These are phyloP conservation scores for Gnathonemus longibarbis DNA, from an alignment of 2,113 vertebrate species.

Conservation along the genomic window DNA sequence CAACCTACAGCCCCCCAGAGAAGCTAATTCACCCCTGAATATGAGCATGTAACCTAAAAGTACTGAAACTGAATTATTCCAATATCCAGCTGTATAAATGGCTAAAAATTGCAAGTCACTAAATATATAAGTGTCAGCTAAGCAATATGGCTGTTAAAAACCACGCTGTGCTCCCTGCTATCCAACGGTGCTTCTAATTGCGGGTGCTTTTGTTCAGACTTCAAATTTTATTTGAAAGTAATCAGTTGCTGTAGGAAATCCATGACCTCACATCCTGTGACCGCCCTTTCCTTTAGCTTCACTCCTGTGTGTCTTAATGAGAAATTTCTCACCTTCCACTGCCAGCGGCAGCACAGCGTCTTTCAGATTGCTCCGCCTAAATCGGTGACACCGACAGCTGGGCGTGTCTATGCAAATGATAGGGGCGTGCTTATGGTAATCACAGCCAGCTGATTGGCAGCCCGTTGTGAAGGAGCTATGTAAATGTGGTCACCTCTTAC, in stretches of 20 bases:
- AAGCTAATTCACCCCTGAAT: neutral
- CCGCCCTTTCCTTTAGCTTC: neutral
- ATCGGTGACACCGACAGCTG: neutral
- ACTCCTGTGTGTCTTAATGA: slow-evolving; percentile 4
- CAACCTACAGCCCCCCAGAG: neutral
- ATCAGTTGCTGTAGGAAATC: neutral
- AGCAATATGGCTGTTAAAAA: neutral
- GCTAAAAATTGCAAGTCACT: neutral
- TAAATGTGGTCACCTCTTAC: neutral
- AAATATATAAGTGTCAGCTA: neutral
- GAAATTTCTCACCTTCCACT: slow-evolving; percentile 4
- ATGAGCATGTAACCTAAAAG: neutral
- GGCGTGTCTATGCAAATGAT: neutral
- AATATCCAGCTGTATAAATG: neutral
- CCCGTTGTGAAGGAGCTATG: neutral
- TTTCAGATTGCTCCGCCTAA: neutral
- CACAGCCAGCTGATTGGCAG: neutral
- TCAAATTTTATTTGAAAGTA: slow-evolving; percentile 6
- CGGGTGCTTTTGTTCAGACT: neutral
- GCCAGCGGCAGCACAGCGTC: neutral
- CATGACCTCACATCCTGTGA: neutral
- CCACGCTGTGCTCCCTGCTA: neutral
- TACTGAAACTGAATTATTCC: neutral
- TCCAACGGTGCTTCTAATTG: neutral
- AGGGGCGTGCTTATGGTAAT: neutral